phyloP scores from a whole-genome alignment of 2,888 invertebrate genomes.

The Nomada flava region DNA sequence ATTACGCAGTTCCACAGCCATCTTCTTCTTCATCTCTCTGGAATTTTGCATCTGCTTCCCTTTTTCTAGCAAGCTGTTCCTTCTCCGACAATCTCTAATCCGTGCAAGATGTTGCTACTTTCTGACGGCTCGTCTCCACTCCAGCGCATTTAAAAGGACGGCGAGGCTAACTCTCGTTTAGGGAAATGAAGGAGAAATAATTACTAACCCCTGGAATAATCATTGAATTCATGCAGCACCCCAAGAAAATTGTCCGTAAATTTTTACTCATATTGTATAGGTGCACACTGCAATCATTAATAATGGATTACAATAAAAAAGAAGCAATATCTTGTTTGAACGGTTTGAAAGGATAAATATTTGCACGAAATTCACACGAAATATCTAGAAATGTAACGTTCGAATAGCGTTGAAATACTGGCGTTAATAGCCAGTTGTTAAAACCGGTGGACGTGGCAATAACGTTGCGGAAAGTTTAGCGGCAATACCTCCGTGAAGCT shows the following conservation, averaged over 20 bases:
- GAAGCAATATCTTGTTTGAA: too few relatives aligned
- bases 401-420: not conserved
- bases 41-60: slow-evolving; percentile 58
- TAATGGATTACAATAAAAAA: too few relatives aligned
- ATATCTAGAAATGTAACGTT: not conserved
- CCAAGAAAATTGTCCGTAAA: too few relatives aligned
- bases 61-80: slow-evolving; percentile 50
- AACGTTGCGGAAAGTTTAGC: slow-evolving; percentile 3
- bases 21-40: slow-evolving; percentile 39
- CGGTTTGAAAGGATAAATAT: too few relatives aligned
- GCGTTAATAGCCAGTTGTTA: not conserved
- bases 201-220: slow-evolving; percentile 81
- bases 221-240: slow-evolving; percentile 45
- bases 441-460: not conserved
- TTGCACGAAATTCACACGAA: too few relatives aligned
- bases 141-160: slow-evolving; percentile 51
- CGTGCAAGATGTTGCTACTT: slow-evolving; percentile 80
- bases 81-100: slow-evolving; percentile 75
- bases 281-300: too few relatives aligned
- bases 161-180: slow-evolving; percentile 64
- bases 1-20: slow-evolving; percentile 63
- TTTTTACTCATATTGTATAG: too few relatives aligned
- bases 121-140: slow-evolving; percentile 8
- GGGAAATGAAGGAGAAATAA: slow-evolving; percentile 79
- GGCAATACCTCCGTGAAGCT: not conserved